A percentile compares a stretch with the other conserved stretches of the same genome.
Conservation (phyloP, 2,113 vertebrate genomes). For the Albula glossodonta region DNA sequence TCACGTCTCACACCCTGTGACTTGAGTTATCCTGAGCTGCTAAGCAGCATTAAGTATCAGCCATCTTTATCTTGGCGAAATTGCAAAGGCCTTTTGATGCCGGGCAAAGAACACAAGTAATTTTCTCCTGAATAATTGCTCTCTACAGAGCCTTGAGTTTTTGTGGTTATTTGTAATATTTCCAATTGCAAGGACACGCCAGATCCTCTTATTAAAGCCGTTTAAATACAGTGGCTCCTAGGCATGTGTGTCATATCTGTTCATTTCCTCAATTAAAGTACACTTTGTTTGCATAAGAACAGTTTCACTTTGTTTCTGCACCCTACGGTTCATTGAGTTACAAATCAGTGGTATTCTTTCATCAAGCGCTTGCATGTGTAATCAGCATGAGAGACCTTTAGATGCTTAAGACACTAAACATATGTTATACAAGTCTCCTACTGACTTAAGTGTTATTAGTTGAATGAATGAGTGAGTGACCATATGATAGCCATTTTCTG, state of each 20-base stretch:
- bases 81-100: slow-evolving; percentile 11
- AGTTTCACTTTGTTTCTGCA: not conserved
- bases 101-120: slow-evolving; percentile 7
- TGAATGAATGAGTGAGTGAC: too few species aligned
- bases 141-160: not conserved
- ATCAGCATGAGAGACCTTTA: not conserved
- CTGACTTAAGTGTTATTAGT: not conserved
- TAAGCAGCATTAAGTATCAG: not conserved
- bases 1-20: not conserved
- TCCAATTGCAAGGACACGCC: not conserved
- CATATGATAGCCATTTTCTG: too few species aligned
- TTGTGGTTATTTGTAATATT: not conserved
- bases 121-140: slow-evolving; percentile 8
- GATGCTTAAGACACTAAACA: not conserved
- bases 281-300: not conserved
- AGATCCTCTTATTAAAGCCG: not conserved
- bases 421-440: not conserved
- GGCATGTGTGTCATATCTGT: not conserved
- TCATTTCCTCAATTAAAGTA: not conserved
- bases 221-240: not conserved
- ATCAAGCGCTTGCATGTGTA: not conserved
- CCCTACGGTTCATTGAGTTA: not conserved
- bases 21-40: not conserved
- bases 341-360: not conserved
- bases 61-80: not conserved